Percentiles rank a stretch among this genome's conserved stretches.
These are phyloP conservation scores for Pachycephus smyrnensis DNA, from an alignment of 2,888 invertebrate species.

Conservation along the genomic window DNA sequence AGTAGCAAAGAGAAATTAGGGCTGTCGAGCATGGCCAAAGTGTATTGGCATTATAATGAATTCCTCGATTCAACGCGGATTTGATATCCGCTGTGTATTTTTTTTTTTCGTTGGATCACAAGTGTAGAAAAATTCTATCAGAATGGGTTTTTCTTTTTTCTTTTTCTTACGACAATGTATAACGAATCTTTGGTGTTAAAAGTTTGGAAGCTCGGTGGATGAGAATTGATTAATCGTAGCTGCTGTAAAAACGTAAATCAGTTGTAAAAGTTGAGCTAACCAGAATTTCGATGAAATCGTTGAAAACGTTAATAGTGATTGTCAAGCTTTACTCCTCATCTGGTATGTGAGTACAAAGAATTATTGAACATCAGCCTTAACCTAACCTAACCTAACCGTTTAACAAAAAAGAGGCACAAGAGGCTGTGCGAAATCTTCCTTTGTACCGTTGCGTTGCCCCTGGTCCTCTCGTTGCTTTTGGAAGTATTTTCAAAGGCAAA, in stretches of 20 bases:
- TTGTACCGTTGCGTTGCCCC: neutral
- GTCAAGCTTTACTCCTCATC: neutral
- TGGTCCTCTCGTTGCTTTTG: no score
- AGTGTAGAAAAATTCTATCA: neutral
- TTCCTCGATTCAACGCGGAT: neutral
- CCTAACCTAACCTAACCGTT: neutral
- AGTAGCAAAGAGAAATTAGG: neutral
- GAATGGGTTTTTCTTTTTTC: no score
- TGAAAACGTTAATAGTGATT: neutral
- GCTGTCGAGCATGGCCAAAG: neutral
- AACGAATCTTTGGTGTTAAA: no score
- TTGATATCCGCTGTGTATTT: neutral
- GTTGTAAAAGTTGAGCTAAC: neutral
- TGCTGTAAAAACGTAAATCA: neutral
- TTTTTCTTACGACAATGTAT: no score
- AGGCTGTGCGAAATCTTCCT: neutral
- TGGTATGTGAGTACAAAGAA: neutral
- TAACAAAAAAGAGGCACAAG: neutral
- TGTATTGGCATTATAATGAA: neutral
- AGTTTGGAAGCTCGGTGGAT: no score
- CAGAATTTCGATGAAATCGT: neutral
- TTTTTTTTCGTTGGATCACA: neutral
- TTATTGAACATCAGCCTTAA: neutral
- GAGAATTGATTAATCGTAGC: neutral
- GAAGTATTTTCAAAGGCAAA: no score